These are phyloP conservation scores for Drosophila melanogaster DNA, from an alignment of 1,140 invertebrate genomes.

Conservation along the genomic window Release_6_plus_ISO1_MT NT_033777.3:13491501-13492000, in stretches of 20 bases:
- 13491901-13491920: constrained; percentile 7
- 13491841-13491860: constrained; percentile 59
- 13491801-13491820: constrained; percentile 56
- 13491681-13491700: constrained; percentile 78
- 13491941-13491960: constrained; percentile 10
- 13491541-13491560: constrained; percentile 78
- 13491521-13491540: constrained; percentile 81
- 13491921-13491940: background rate
- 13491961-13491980: constrained; percentile 43
- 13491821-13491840: constrained; percentile 54
- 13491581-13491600: constrained; percentile 41
- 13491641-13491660: constrained; percentile 67
- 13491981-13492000: constrained; percentile 61
- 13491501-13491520: constrained; percentile 49
- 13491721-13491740: constrained; percentile 31
- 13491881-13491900: constrained; percentile 18
- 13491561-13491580: constrained; percentile 51
- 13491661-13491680: constrained; percentile 77
- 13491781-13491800: constrained; percentile 65
- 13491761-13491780: constrained; percentile 69
- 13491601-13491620: background rate
- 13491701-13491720: constrained; percentile 79
- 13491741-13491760: constrained; percentile 53
- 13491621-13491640: background rate
- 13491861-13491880: constrained; percentile 30